These are phyloP conservation scores for Steatocranus sp. DNA, from an alignment of 2,797 vertebrate genomes.

Conservation along the genomic window DNA sequence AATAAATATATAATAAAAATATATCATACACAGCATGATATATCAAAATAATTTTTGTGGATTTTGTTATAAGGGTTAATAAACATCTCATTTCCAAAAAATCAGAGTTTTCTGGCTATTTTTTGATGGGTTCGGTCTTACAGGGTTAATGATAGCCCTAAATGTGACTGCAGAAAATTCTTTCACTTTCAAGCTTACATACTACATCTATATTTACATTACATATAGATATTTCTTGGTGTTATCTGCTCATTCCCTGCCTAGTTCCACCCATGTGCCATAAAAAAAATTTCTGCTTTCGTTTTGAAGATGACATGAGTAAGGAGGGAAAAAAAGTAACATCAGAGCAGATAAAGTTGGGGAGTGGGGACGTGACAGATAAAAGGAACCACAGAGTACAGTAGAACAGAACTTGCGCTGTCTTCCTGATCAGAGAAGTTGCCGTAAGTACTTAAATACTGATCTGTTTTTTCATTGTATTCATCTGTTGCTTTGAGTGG, in stretches of 20 bases:
- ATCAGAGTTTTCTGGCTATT: background rate
- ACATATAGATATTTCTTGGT: fast-evolving
- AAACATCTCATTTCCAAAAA: background rate
- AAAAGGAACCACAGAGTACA: background rate
- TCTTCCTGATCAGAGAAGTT: background rate
- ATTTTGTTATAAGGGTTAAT: background rate
- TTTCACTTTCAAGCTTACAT: background rate
- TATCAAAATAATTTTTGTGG: too few species aligned
- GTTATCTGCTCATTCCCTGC: fast-evolving
- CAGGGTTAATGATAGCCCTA: background rate
- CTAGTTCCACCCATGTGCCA: fast-evolving
- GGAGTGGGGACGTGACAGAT: background rate
- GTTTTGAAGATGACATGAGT: fast-evolving
- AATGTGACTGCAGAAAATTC: background rate
- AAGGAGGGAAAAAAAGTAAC: fast-evolving
- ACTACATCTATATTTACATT: background rate
- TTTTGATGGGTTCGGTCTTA: background rate
- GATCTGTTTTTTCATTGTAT: background rate
- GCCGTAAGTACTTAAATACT: background rate
- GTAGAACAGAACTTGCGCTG: background rate
- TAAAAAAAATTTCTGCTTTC: fast-evolving
- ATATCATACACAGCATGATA: too few species aligned
- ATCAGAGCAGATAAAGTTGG: fast-evolving
- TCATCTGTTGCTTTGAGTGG: fast-evolving
- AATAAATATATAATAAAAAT: too few species aligned